Conservation (phyloP, 1,140 invertebrate species). For the Tetramorium simillimum region DNA sequence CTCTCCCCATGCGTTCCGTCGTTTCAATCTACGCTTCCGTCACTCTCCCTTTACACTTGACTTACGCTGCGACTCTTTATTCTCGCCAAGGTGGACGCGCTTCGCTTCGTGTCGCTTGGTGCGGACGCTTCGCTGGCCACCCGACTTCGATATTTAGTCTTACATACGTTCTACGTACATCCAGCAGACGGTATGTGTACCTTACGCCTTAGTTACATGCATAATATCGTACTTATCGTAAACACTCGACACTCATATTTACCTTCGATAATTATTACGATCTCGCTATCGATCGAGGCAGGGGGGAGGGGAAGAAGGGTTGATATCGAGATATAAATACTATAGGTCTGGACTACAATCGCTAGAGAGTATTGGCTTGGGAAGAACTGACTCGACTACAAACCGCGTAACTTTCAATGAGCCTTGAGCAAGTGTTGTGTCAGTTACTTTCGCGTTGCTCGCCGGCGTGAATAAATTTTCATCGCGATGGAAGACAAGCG, state of each 20-base stretch:
- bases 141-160: constrained; percentile 42
- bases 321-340: constrained; percentile 77
- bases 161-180: constrained; percentile 69
- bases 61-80: too few species aligned
- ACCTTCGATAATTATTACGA: constrained; percentile 57
- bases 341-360: constrained; percentile 69
- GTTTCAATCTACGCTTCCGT: too few species aligned
- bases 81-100: too few species aligned
- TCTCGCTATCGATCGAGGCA: constrained; percentile 58
- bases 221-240: constrained; percentile 65
- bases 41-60: too few species aligned
- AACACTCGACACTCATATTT: constrained; percentile 69
- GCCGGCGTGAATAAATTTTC: background rate
- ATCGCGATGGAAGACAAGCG: constrained; percentile 20
- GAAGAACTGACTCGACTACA: constrained; percentile 58
- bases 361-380: constrained; percentile 62
- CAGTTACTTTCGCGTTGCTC: constrained; percentile 6
- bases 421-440: constrained; percentile 35
- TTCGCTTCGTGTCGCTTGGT: constrained; percentile 12
- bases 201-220: constrained; percentile 68
- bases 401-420: constrained; percentile 47
- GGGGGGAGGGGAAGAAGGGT: background rate
- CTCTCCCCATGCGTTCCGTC: too few species aligned
- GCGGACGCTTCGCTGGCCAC: background rate
- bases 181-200: constrained; percentile 53